These are phyloP conservation scores for Ptychochromis oligacanthus DNA, from an alignment of 2,113 vertebrate genomes.

Conservation along the genomic window DNA sequence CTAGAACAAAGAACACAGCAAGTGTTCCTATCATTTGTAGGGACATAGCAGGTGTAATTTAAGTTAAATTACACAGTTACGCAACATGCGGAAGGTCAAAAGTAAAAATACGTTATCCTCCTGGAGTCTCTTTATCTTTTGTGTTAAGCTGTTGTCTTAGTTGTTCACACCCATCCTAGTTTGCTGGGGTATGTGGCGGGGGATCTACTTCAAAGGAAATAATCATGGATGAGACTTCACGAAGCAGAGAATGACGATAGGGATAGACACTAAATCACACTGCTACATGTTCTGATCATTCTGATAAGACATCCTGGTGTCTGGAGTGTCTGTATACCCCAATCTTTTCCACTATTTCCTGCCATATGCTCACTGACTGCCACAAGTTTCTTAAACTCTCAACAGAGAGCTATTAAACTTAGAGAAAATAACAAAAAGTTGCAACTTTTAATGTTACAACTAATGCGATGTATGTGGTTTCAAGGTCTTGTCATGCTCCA, in stretches of 20 bases:
- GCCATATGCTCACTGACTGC: neutral
- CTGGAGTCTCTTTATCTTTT: constrained; percentile 34
- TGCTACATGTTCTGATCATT: constrained; percentile 38
- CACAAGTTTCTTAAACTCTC: neutral
- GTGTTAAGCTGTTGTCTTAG: constrained; percentile 27
- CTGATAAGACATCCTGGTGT: constrained; percentile 24
- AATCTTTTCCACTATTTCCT: neutral
- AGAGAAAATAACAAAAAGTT: neutral
- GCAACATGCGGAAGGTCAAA: constrained; percentile 48
- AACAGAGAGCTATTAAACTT: neutral
- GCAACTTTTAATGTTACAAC: neutral
- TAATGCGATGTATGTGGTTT: constrained; percentile 1
- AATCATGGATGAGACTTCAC: neutral
- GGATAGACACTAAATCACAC: constrained; percentile 36
- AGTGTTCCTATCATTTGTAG: neutral
- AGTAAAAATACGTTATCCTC: constrained; percentile 41
- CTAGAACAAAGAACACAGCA: neutral
- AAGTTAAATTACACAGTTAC: constrained; percentile 24
- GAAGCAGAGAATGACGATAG: constrained; percentile 4
- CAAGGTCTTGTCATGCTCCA: neutral
- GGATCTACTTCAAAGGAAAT: constrained; percentile 63
- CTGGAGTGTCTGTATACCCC: neutral
- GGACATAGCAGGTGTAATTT: neutral
- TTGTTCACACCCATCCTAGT: constrained; percentile 42
- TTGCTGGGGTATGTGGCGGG: neutral